Conservation (phyloP, 2,113 vertebrate species). For the Plecotus auritus region DNA sequence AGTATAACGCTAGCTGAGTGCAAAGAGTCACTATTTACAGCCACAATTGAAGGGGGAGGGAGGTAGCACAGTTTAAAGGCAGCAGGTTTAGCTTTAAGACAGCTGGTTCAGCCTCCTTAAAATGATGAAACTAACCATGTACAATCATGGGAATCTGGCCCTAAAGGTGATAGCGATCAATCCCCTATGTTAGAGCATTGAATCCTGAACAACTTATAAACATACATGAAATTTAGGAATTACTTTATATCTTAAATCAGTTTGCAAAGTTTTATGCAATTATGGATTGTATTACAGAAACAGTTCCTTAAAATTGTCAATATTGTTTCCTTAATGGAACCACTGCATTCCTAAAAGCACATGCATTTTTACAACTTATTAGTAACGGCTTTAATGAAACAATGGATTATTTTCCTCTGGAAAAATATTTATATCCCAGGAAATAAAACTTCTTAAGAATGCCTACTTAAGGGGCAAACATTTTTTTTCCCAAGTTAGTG, state of each 20-base stretch:
- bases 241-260: neutral
- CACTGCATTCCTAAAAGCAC: conserved; percentile 15
- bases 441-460: conserved; percentile 30
- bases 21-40: conserved; percentile 38
- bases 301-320: neutral
- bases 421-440: conserved; percentile 18
- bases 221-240: conserved; percentile 11
- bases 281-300: conserved; percentile 17
- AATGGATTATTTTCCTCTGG: neutral
- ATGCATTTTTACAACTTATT: neutral
- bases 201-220: neutral
- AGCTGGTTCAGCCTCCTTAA: conserved; percentile 7
- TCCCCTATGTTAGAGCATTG: neutral
- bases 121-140: neutral
- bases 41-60: neutral
- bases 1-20: conserved; percentile 21
- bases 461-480: neutral
- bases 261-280: neutral
- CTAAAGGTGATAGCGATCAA: neutral
- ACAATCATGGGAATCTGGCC: neutral
- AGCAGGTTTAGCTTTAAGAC: conserved; percentile 50
- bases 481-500: neutral
- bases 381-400: neutral
- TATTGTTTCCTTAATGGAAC: neutral
- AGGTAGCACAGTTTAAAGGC: conserved; percentile 31